A percentile compares a stretch with the other conserved stretches of the same genome.
phyloP scores from a whole-genome alignment of 37 sponge, comb jelly and placozoan species.

The Mnemiopsis leidyi region DNA sequence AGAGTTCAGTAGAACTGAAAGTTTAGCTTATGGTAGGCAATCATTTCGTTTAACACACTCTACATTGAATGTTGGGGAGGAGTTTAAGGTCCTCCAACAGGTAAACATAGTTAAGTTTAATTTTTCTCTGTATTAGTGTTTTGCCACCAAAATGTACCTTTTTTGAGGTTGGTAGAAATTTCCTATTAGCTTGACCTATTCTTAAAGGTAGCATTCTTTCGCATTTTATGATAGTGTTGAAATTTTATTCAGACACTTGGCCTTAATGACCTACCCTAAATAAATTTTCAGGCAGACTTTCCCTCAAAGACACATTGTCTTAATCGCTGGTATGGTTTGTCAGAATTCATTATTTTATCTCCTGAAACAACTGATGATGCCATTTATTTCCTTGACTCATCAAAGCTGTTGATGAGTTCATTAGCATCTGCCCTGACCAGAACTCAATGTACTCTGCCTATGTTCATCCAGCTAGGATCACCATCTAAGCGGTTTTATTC shows the following conservation, averaged over 20 bases:
- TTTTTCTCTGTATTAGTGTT: too few relatives aligned
- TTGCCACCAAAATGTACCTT: too few relatives aligned
- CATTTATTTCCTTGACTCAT: conserved; percentile 64
- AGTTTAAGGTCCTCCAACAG: not conserved
- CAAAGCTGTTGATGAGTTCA: conserved; percentile 50
- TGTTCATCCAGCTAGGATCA: conserved; percentile 63
- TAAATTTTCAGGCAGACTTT: conserved; percentile 59
- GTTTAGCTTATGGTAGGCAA: not conserved
- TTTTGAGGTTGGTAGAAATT: too few relatives aligned
- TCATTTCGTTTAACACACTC: conserved; percentile 47
- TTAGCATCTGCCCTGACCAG: conserved; percentile 39
- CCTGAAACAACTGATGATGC: conserved; percentile 60
- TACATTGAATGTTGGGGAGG: not conserved
- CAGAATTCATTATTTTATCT: conserved; percentile 39
- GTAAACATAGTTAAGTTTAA: too few relatives aligned
- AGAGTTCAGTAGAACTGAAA: conserved; percentile 15
- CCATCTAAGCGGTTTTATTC: conserved; percentile 58
- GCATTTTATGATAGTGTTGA: too few relatives aligned
- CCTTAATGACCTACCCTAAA: too few relatives aligned
- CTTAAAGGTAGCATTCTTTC: too few relatives aligned
- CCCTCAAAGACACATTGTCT: conserved; percentile 54
- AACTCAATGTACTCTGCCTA: conserved; percentile 33
- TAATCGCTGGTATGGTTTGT: conserved; percentile 59
- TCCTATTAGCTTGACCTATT: too few relatives aligned
- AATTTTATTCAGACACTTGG: too few relatives aligned